These are phyloP conservation scores for Oreochromis niloticus DNA, from an alignment of 2,113 vertebrate species.

Conservation along the genomic window DNA sequence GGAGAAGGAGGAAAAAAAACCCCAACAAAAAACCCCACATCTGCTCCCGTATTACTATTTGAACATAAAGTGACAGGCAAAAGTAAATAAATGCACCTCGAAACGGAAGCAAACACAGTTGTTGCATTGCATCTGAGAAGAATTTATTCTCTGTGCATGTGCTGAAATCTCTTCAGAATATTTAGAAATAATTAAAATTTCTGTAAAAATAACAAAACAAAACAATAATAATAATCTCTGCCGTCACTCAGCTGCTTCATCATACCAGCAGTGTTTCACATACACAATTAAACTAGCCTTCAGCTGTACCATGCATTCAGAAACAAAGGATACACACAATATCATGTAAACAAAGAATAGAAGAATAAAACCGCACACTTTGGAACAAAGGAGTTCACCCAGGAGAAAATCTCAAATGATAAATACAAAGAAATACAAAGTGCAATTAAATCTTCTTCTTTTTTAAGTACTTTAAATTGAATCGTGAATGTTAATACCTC, in stretches of 20 bases:
- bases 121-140: constrained; percentile 42
- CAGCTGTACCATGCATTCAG: constrained; percentile 29
- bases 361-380: constrained; percentile 15
- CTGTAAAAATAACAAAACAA: neutral
- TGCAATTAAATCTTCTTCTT: neutral
- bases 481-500: neutral
- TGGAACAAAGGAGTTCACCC: constrained; percentile 12
- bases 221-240: neutral
- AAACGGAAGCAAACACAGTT: constrained; percentile 4
- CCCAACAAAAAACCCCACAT: neutral
- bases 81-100: neutral
- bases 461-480: neutral
- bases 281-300: neutral
- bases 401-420: neutral
- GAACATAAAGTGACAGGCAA: neutral
- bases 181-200: constrained; percentile 44
- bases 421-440: constrained; percentile 30
- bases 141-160: constrained; percentile 61
- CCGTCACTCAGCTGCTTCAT: neutral
- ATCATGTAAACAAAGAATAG: constrained; percentile 14
- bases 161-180: constrained; percentile 36
- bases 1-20: neutral
- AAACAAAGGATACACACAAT: constrained; percentile 11
- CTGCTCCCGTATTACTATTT: neutral
- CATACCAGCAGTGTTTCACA: constrained; percentile 7